These are phyloP conservation scores for Puma concolor DNA, from an alignment of 2,113 vertebrate genomes.

Conservation along the genomic window DNA sequence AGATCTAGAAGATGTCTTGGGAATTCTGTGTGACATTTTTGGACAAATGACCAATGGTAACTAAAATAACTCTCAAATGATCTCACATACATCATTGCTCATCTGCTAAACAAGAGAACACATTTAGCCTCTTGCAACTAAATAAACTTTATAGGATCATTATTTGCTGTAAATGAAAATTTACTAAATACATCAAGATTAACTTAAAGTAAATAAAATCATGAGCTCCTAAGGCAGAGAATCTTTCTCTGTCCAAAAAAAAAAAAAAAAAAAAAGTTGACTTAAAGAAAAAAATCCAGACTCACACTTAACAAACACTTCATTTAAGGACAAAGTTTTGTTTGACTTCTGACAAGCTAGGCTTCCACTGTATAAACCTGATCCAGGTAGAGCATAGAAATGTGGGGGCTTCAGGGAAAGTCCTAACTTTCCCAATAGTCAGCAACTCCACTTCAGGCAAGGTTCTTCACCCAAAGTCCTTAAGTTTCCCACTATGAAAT, in stretches of 20 bases:
- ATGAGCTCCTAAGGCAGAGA: background rate
- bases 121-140: background rate
- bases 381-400: background rate
- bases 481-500: background rate
- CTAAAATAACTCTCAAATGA: background rate
- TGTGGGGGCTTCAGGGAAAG: background rate
- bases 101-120: background rate
- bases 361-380: background rate
- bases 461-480: background rate
- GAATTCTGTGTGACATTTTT: background rate
- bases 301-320: background rate
- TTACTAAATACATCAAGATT: slow-evolving; percentile 30
- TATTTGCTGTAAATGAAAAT: background rate
- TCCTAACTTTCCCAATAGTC: background rate
- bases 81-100: background rate
- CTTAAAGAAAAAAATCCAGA: slow-evolving; percentile 8
- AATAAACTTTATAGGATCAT: background rate
- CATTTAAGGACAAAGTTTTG: background rate
- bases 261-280: background rate
- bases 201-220: slow-evolving; percentile 53
- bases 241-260: background rate
- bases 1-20: background rate
- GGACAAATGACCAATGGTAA: background rate
- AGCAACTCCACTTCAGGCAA: background rate
- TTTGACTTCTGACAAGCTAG: background rate